Conservation (phyloP, 2,888 invertebrate genomes). For the Nectonema munidae region DNA sequence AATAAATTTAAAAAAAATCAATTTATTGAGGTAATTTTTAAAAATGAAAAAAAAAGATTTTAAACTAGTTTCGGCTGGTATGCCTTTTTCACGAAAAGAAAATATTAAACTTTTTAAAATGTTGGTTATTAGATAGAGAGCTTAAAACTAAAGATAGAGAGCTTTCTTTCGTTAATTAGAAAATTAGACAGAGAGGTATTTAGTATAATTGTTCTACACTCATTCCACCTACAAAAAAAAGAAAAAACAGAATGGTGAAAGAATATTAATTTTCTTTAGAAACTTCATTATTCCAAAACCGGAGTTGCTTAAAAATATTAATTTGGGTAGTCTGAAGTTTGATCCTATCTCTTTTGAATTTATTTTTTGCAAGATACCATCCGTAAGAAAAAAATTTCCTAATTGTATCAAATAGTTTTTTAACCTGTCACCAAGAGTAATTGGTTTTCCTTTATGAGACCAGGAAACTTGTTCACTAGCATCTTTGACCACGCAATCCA, state of each 20-base stretch:
- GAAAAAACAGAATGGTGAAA: too few relatives aligned
- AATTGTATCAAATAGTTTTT: not conserved
- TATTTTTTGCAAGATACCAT: not conserved
- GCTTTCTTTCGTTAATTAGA: too few relatives aligned
- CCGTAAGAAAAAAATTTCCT: not conserved
- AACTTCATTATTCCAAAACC: too few relatives aligned
- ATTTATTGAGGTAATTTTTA: not conserved
- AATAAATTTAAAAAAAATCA: not conserved
- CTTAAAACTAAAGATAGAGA: too few relatives aligned
- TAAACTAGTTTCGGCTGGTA: not conserved
- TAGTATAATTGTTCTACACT: too few relatives aligned
- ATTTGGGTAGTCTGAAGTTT: too few relatives aligned
- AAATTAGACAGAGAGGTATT: too few relatives aligned
- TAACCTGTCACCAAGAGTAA: constrained; percentile 31
- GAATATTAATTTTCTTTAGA: too few relatives aligned
- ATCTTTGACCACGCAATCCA: constrained; percentile 71
- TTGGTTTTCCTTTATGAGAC: constrained; percentile 63
- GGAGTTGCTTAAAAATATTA: too few relatives aligned
- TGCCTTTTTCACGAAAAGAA: not conserved
- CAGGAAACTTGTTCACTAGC: constrained; percentile 75
- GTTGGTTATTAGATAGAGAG: constrained; percentile 15
- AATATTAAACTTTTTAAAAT: constrained; percentile 9
- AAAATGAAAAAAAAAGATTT: not conserved
- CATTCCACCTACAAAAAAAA: too few relatives aligned
- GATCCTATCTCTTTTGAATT: too few relatives aligned